Percentiles rank a stretch among this genome's conserved stretches.
Conservation (phyloP, 2,113 vertebrate genomes). For the Tachysurus fulvidraco region DNA sequence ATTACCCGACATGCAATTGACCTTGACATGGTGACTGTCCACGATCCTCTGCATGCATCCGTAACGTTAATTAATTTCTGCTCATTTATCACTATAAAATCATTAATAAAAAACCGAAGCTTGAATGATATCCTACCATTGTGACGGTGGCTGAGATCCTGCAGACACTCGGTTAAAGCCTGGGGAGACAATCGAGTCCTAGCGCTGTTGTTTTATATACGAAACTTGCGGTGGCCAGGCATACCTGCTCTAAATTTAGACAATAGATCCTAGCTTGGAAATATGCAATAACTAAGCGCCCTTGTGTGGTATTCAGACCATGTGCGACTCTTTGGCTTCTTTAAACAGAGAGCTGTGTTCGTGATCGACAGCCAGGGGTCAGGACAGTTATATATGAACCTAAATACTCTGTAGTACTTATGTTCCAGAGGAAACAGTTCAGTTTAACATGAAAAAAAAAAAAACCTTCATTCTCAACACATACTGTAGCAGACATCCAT, state of each 20-base stretch:
- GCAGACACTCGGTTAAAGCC: slow-evolving; percentile 14
- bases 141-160: slow-evolving; percentile 34
- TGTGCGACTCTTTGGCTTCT: neutral
- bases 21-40: neutral
- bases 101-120: neutral
- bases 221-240: slow-evolving; percentile 22
- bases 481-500: neutral
- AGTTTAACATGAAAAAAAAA: neutral
- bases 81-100: slow-evolving; percentile 1
- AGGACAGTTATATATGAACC: neutral
- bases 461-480: neutral
- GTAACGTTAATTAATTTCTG: neutral
- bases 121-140: slow-evolving; percentile 59
- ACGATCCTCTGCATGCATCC: neutral
- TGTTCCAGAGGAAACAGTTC: too few relatives aligned
- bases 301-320: slow-evolving; percentile 43
- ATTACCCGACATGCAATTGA: neutral
- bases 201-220: slow-evolving; percentile 57
- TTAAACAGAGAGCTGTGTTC: slow-evolving; percentile 11
- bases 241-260: slow-evolving; percentile 67
- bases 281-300: slow-evolving; percentile 35
- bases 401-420: neutral
- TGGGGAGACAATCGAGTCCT: slow-evolving; percentile 43
- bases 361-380: neutral
- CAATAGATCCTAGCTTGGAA: slow-evolving; percentile 46